Percentiles rank a stretch among this genome's conserved stretches.
Conservation (phyloP, 2,888 invertebrate species). For the Plagiodera versicolora region DNA sequence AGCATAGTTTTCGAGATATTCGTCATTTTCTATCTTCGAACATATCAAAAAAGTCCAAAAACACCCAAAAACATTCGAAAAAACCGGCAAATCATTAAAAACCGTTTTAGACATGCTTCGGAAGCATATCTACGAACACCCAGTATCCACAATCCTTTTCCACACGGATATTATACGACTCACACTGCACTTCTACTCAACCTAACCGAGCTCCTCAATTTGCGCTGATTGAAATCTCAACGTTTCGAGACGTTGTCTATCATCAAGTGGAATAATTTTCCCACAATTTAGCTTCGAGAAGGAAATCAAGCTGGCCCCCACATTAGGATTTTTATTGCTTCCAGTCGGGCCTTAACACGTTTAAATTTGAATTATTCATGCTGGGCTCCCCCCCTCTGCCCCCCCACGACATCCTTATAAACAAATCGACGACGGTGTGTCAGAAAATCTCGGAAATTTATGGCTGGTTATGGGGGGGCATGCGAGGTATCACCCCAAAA, state of each 20-base stretch:
- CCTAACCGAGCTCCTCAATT: not conserved
- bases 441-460: slow-evolving; percentile 20
- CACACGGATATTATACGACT: too few species aligned
- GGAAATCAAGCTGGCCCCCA: slow-evolving; percentile 25
- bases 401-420: slow-evolving; percentile 23
- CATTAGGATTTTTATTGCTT: slow-evolving; percentile 30
- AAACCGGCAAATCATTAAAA: too few species aligned
- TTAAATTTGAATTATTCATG: slow-evolving; percentile 23
- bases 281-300: slow-evolving; percentile 12
- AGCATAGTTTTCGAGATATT: too few species aligned
- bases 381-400: not conserved
- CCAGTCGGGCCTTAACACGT: slow-evolving; percentile 31
- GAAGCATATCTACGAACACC: too few species aligned
- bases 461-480: too few species aligned
- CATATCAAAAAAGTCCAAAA: too few species aligned
- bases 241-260: not conserved
- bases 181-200: too few species aligned
- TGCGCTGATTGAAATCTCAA: not conserved
- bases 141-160: too few species aligned
- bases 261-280: not conserved
- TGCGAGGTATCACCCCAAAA: too few species aligned
- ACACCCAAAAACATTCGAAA: too few species aligned
- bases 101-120: too few species aligned
- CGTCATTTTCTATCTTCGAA: too few species aligned
- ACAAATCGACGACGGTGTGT: slow-evolving; percentile 21